A percentile compares a stretch with the other conserved stretches of the same genome.
Conservation (phyloP, 2,797 vertebrate genomes). For the Phoebastria nigripes region DNA sequence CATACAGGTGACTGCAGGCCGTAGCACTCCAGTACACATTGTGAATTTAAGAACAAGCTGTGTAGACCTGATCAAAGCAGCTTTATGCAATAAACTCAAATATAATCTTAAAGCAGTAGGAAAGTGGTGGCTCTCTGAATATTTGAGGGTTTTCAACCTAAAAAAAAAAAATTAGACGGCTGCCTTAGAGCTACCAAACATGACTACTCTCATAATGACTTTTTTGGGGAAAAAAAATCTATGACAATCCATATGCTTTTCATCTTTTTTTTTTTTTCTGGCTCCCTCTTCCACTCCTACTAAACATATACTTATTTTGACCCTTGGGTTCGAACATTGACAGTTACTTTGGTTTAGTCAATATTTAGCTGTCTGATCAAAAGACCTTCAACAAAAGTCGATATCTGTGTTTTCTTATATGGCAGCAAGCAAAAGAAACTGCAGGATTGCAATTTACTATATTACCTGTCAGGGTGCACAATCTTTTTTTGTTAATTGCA, state of each 20-base stretch:
- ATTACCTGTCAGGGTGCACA: not conserved
- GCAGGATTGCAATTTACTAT: not conserved
- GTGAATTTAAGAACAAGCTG: not conserved
- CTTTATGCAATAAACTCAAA: not conserved
- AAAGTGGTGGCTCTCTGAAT: not conserved
- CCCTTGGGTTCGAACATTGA: not conserved
- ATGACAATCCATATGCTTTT: not conserved
- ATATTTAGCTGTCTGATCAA: not conserved
- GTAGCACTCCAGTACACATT: not conserved
- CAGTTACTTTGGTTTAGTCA: not conserved
- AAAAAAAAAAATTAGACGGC: not conserved
- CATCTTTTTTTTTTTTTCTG: not conserved
- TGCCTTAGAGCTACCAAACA: not conserved
- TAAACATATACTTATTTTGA: not conserved
- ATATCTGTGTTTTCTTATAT: not conserved
- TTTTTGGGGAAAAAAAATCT: not conserved
- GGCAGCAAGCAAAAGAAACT: not conserved
- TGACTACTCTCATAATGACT: not conserved
- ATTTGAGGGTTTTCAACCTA: not conserved
- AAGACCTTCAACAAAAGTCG: not conserved
- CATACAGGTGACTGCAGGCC: not conserved
- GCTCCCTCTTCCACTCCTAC: not conserved
- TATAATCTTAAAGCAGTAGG: not conserved
- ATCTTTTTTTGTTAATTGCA: not conserved
- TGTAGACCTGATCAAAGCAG: not conserved